Conservation (phyloP, 2,888 invertebrate genomes). For the Drosophila setosimentum region DNA sequence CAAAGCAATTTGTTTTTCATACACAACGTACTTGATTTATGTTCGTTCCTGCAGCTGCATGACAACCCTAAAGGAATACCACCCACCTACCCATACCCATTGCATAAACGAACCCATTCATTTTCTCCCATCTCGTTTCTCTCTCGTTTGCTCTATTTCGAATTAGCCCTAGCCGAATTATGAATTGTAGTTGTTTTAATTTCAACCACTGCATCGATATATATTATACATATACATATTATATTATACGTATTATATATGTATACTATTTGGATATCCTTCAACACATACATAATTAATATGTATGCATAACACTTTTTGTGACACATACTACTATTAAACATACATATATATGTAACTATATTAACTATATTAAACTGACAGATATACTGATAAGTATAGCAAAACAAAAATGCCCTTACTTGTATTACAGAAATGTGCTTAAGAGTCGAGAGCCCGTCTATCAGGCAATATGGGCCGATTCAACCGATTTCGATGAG, state of each 20-base stretch:
- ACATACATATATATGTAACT: not conserved
- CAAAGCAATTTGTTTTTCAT: not conserved
- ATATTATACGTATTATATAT: not conserved
- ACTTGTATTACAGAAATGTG: slow-evolving; percentile 87
- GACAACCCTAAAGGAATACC: not conserved
- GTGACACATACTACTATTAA: not conserved
- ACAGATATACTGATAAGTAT: slow-evolving; percentile 20
- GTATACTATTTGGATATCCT: not conserved
- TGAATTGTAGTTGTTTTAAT: slow-evolving; percentile 27
- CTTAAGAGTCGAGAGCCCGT: slow-evolving; percentile 91
- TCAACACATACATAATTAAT: not conserved
- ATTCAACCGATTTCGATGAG: slow-evolving; percentile 93
- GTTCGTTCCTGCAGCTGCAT: slow-evolving; percentile 19
- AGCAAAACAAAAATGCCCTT: slow-evolving; percentile 34
- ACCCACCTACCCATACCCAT: not conserved
- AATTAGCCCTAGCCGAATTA: slow-evolving; percentile 23
- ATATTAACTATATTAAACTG: not conserved
- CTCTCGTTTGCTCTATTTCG: slow-evolving; percentile 6
- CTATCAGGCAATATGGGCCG: slow-evolving; percentile 95
- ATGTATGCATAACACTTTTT: slow-evolving; percentile 2
- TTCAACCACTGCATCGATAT: slow-evolving; percentile 7
- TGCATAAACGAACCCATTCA: not conserved
- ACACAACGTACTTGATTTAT: slow-evolving; percentile 2
- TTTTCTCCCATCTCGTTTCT: not conserved
- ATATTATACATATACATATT: not conserved